Percentiles rank a stretch among this genome's conserved stretches.
These are phyloP conservation scores for Parotia lawesii DNA, from an alignment of 2,113 vertebrate genomes.

Conservation along the genomic window DNA sequence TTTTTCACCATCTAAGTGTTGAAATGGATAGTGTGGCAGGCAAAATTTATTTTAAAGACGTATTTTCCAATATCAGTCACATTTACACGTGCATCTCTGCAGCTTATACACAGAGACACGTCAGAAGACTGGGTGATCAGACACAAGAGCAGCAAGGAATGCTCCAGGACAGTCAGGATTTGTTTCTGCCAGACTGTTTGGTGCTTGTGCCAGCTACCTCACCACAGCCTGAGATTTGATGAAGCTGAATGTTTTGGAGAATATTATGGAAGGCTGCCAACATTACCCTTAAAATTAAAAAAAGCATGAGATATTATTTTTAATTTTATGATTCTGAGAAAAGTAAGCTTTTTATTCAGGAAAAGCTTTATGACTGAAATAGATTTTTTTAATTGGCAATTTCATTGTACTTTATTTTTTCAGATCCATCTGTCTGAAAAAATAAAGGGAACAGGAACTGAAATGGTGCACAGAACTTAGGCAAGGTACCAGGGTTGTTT, in stretches of 20 bases:
- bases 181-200: not conserved
- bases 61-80: not conserved
- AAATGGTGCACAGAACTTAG: rapidly evolving
- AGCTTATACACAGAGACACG: rapidly evolving
- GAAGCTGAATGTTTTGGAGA: not conserved
- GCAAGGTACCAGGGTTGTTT: not conserved
- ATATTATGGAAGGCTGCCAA: not conserved
- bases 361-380: not conserved
- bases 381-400: not conserved
- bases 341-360: not conserved
- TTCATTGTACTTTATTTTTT: not conserved
- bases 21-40: not conserved
- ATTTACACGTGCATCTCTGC: not conserved
- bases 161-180: not conserved
- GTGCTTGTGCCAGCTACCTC: not conserved
- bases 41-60: not conserved
- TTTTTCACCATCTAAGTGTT: not conserved
- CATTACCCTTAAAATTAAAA: not conserved
- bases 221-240: not conserved
- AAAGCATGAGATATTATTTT: not conserved
- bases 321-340: not conserved
- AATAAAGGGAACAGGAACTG: not conserved
- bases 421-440: not conserved
- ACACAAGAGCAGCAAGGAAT: not conserved
- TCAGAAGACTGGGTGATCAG: not conserved